These are phyloP conservation scores for Erinaceus europaeus DNA, from an alignment of 2,113 vertebrate genomes.

Conservation along the genomic window DNA sequence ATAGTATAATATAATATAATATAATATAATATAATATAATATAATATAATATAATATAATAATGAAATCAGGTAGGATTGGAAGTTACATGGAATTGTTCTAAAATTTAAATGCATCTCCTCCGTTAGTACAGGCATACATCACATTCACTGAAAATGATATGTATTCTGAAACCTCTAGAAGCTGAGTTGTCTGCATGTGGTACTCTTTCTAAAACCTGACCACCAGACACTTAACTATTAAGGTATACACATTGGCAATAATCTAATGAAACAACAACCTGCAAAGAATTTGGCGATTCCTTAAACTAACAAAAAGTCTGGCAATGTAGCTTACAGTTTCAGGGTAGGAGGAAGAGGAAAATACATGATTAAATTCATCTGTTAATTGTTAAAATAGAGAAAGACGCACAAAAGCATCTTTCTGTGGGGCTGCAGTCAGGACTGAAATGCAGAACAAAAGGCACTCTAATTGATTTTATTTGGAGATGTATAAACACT, in stretches of 20 bases:
- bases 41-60: no score
- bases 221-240: neutral
- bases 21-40: no score
- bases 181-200: neutral
- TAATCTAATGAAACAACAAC: neutral
- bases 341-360: neutral
- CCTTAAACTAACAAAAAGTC: neutral
- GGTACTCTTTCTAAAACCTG: neutral
- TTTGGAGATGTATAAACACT: neutral
- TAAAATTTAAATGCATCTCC: neutral
- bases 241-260: neutral
- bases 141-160: neutral
- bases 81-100: no score
- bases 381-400: neutral
- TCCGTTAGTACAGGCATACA: neutral
- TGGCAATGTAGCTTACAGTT: neutral
- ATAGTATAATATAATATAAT: no score
- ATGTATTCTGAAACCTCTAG: neutral
- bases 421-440: neutral
- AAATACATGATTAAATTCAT: neutral
- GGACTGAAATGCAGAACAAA: neutral
- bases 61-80: no score
- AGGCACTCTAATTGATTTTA: neutral
- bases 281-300: neutral
- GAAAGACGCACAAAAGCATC: neutral